Conservation (phyloP, 2,797 vertebrate species). For the Schizothorax lantsangensis region DNA sequence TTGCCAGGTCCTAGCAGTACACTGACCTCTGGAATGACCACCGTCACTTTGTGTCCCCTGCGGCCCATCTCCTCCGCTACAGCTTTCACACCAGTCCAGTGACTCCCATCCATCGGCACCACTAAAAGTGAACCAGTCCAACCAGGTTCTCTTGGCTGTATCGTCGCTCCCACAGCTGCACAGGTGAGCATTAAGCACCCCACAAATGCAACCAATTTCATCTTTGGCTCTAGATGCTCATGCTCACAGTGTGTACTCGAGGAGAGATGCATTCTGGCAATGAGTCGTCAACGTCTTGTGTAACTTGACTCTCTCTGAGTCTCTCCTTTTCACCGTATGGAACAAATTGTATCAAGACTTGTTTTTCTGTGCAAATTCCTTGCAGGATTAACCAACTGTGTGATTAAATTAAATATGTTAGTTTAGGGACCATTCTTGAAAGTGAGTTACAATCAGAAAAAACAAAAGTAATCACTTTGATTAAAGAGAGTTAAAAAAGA, state of each 20-base stretch:
- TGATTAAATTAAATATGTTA: not conserved
- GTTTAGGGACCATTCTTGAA: not conserved
- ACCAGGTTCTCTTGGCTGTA: not conserved
- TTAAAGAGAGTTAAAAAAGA: not conserved
- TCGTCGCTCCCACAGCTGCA: not conserved
- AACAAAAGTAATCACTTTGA: not conserved
- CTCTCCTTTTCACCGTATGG: not conserved
- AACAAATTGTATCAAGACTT: no score
- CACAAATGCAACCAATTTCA: not conserved
- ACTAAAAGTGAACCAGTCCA: constrained; percentile 71
- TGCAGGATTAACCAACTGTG: constrained; percentile 3
- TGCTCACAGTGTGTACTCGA: not conserved
- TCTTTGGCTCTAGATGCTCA: no score
- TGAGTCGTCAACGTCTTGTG: not conserved
- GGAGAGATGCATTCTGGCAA: not conserved
- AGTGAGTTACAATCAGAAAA: not conserved
- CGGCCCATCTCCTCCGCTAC: constrained; percentile 65
- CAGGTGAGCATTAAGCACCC: not conserved
- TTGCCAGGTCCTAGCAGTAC: constrained; percentile 60
- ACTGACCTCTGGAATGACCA: constrained; percentile 66
- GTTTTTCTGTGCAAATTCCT: constrained; percentile 14
- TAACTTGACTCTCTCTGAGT: not conserved
- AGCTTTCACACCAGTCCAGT: constrained; percentile 77
- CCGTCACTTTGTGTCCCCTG: constrained; percentile 74
- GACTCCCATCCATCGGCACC: constrained; percentile 77